Evolutionary conservation across 2,113 vertebrate species (phyloP), one percentile per base, ranked within the genome.

Genomic region (Cebidichthys violaceus): DNA sequence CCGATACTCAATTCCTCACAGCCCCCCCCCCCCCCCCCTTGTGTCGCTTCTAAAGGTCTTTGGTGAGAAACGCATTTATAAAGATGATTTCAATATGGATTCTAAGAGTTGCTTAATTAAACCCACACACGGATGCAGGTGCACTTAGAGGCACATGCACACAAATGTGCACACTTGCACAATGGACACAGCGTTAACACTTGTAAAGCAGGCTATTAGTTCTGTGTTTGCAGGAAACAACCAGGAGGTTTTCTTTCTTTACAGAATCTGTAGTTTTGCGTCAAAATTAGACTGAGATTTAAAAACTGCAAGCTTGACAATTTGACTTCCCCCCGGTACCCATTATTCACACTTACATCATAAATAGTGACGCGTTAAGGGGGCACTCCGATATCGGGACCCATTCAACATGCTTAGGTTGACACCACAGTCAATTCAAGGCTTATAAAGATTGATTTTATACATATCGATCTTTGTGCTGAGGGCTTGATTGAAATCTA

Each of bases 371-470:
- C 31, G 54, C 54, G 47, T 86, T 90, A 47, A 73, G 31, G 20
- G 64, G 84, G 88, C 75, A 74, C 50, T 55, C n/a, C 61, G 77
- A 89, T 81, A 84, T 87, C 60, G 77, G 31, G 20, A 41, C 50
- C 73, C 74, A 76, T 79, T 86, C 82, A 73, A 83, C 84, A 86
- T 61, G 54, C 86, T 81, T 62, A 68, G 50, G 67, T 62, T 83
- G 83, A 88, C 82, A 82, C 35, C 60, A 47, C 79, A 65, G 64
- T 86, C 85, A 75, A 83, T 88, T 69, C 70, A 75, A 81, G 66
- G 81, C 73, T 88, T 85, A 89, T 88, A 88, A 87, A 86, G 68
- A 90, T 89, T 69, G 90, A 88, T 90, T 88, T 85, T 35, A 82
- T 84, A 24, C 78, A 80, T 77, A 90, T 64, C 82, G 87, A 91